Evolutionary conservation across 2,113 vertebrate species (phyloP).

Genomic region (Emydocephalus ijimae): DNA sequence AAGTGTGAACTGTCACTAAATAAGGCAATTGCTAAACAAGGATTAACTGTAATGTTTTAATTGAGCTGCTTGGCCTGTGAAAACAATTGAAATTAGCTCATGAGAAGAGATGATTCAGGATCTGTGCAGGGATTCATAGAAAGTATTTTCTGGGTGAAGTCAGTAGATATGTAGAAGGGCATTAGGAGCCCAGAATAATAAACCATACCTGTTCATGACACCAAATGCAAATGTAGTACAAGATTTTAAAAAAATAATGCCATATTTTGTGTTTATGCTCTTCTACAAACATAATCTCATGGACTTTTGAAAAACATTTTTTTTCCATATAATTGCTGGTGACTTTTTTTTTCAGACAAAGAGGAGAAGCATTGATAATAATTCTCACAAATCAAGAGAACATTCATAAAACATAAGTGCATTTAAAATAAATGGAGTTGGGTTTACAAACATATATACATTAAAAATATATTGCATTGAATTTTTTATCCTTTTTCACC

Average conservation of each 20-base stretch:
- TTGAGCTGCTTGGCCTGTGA: neutral
- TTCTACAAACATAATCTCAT: constrained; percentile 25
- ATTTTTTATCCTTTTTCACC: neutral
- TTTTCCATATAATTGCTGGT: neutral
- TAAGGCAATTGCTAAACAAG: neutral
- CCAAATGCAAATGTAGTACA: constrained; percentile 12
- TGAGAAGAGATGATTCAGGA: neutral
- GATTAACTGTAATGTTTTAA: neutral
- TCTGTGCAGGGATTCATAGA: neutral
- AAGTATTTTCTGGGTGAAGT: neutral
- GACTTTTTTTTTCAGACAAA: neutral
- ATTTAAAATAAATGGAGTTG: neutral
- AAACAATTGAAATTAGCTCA: neutral
- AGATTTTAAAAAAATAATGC: neutral
- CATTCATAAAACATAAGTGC: constrained; percentile 16
- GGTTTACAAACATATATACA: neutral
- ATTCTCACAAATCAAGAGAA: neutral
- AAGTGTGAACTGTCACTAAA: neutral
- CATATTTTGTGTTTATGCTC: constrained; percentile 31
- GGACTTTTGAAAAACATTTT: constrained; percentile 35
- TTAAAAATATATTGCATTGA: neutral
- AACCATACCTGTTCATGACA: constrained; percentile 21
- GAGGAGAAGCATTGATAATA: neutral
- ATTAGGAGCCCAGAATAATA: neutral
- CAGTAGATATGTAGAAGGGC: neutral